Percentiles rank a stretch among this genome's conserved stretches.
phyloP scores from a whole-genome alignment of 1,140 invertebrate genomes.

The Chrysoperla carnea region DNA sequence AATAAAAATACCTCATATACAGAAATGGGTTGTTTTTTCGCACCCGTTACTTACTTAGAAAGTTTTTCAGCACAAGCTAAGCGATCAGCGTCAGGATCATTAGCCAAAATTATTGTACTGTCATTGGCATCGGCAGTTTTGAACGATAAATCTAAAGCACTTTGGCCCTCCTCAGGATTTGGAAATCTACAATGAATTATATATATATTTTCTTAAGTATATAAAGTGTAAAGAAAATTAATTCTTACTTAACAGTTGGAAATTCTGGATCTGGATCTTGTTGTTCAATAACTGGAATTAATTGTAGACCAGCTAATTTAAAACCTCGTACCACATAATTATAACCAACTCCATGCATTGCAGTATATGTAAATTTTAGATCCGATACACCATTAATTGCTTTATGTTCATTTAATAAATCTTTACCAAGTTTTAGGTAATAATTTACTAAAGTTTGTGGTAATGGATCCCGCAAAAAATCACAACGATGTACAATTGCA shows the following conservation, averaged over 20 bases:
- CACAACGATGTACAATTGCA: slow-evolving; percentile 18
- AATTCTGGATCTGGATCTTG: slow-evolving; percentile 90
- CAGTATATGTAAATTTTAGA: slow-evolving; percentile 74
- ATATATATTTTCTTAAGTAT: slow-evolving; percentile 1
- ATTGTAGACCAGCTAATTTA: slow-evolving; percentile 52
- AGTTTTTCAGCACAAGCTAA: slow-evolving; percentile 78
- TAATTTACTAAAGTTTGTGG: slow-evolving; percentile 33
- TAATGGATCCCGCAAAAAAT: slow-evolving; percentile 33
- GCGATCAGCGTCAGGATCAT: slow-evolving; percentile 97
- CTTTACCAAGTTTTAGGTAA: slow-evolving; percentile 45
- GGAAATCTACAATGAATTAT: slow-evolving; percentile 46
- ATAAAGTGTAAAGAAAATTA: slow-evolving; percentile 1
- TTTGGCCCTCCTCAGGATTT: slow-evolving; percentile 94
- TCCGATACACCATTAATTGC: slow-evolving; percentile 38
- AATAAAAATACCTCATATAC: no score
- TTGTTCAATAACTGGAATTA: slow-evolving; percentile 69
- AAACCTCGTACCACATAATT: slow-evolving; percentile 62
- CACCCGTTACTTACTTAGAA: slow-evolving; percentile 20
- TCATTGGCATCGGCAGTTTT: slow-evolving; percentile 56
- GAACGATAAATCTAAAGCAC: slow-evolving; percentile 72
- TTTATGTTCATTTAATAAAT: slow-evolving; percentile 28
- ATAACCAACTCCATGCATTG: slow-evolving; percentile 96
- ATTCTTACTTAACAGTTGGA: slow-evolving; percentile 60
- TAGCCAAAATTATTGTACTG: slow-evolving; percentile 73
- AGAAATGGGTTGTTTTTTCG: neutral